Conservation (phyloP, 2,797 vertebrate genomes). For the Pelobates cultripes region DNA sequence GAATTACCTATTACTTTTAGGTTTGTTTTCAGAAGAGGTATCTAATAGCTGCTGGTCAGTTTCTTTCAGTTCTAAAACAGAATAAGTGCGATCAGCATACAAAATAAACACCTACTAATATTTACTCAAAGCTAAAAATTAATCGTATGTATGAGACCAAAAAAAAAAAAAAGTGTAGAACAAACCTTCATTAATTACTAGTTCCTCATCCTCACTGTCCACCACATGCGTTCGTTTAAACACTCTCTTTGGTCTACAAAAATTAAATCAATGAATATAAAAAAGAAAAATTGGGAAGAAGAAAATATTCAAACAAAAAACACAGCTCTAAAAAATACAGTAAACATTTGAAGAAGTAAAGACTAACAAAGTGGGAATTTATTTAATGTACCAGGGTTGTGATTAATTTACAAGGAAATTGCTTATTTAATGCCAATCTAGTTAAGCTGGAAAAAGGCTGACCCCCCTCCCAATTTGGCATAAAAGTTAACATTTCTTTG, state of each 20-base stretch:
- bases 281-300: background rate
- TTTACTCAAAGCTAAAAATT: background rate
- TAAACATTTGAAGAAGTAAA: no score
- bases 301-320: no score
- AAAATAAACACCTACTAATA: no score
- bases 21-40: background rate
- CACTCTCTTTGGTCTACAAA: background rate
- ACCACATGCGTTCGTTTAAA: background rate
- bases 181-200: slow-evolving; percentile 23
- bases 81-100: background rate
- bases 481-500: no score
- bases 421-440: no score
- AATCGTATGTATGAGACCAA: background rate
- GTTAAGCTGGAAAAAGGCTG: no score
- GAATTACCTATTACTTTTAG: background rate
- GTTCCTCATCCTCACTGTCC: slow-evolving; percentile 34
- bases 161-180: background rate
- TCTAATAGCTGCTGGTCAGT: background rate
- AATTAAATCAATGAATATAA: background rate
- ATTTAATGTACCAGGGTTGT: no score
- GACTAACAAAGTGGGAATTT: no score
- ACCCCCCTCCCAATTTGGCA: no score
- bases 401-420: no score
- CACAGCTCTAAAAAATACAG: no score
- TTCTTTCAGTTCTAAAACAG: slow-evolving; percentile 21